Evolutionary conservation across 2,113 vertebrate species (phyloP).

Genomic region (Pelecanus crispus): DNA sequence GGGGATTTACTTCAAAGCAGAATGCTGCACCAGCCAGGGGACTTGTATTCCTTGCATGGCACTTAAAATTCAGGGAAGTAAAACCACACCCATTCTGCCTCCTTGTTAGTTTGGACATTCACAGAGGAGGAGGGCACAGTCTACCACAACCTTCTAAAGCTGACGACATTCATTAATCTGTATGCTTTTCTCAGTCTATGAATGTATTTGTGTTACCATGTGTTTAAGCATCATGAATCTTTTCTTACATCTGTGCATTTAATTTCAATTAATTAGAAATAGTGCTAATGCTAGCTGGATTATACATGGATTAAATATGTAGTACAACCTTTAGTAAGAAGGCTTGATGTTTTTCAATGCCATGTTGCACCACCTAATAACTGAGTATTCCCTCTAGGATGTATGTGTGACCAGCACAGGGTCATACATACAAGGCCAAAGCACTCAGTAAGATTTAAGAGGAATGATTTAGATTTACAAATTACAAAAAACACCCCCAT

Average conservation of each 20-base stretch:
- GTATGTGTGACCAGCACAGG: background rate
- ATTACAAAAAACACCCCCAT: background rate
- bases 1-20: background rate
- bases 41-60: background rate
- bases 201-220: background rate
- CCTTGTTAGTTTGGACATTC: background rate
- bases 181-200: background rate
- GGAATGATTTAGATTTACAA: background rate
- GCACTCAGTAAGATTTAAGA: background rate
- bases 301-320: background rate
- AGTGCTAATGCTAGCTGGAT: background rate
- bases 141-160: background rate
- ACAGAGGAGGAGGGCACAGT: background rate
- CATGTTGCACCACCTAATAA: background rate
- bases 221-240: background rate
- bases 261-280: background rate
- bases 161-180: background rate
- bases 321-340: background rate
- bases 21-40: background rate
- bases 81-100: background rate
- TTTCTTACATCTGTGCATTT: background rate
- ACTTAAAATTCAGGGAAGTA: background rate
- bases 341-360: too few relatives aligned
- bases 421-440: background rate
- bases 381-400: background rate